Evolutionary conservation across 2,888 invertebrate genomes (phyloP).

Genomic region (Eugnorisma glareosa): DNA sequence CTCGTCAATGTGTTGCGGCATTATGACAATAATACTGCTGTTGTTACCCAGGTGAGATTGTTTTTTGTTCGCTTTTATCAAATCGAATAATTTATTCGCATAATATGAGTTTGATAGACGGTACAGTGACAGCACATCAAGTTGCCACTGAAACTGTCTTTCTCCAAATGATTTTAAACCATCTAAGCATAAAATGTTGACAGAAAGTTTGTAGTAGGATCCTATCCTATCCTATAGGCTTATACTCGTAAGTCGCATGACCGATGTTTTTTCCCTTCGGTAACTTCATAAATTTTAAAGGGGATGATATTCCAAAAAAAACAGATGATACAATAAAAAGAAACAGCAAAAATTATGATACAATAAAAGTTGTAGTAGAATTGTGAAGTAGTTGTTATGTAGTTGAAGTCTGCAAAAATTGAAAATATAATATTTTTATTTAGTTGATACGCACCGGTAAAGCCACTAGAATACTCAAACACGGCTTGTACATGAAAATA

Average conservation of each 20-base stretch:
- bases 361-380: too few species aligned
- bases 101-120: too few species aligned
- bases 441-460: neutral
- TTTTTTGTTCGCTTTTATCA: neutral
- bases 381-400: too few species aligned
- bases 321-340: neutral
- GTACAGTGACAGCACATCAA: too few species aligned
- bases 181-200: too few species aligned
- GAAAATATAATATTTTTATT: neutral
- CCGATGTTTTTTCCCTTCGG: neutral
- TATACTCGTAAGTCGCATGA: neutral
- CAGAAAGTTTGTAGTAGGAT: too few species aligned
- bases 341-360: too few species aligned
- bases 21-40: slow-evolving; percentile 91
- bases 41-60: slow-evolving; percentile 91
- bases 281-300: neutral
- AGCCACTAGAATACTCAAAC: neutral
- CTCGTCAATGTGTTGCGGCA: slow-evolving; percentile 93
- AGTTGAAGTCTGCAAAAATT: too few species aligned
- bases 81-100: too few species aligned
- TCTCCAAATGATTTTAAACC: too few species aligned
- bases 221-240: too few species aligned
- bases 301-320: neutral
- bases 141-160: too few species aligned
- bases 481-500: neutral